A percentile compares a stretch with the other conserved stretches of the same genome.
Conservation (phyloP, 2,797 vertebrate species). For the Xyrichtys novacula region DNA sequence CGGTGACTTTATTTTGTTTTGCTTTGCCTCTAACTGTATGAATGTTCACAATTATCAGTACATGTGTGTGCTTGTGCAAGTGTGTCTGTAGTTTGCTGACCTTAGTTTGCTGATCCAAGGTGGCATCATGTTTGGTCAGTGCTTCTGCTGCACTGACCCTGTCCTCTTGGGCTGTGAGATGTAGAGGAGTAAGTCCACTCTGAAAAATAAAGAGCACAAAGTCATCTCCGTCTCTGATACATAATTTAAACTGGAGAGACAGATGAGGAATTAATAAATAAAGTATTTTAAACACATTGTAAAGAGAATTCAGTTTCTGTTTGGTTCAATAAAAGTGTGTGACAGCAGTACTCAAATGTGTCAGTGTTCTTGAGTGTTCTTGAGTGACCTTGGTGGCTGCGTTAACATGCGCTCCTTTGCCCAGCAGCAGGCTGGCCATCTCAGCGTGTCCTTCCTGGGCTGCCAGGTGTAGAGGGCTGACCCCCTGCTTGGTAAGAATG, state of each 20-base stretch:
- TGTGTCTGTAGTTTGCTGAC: constrained; percentile 70
- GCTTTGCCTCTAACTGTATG: no score
- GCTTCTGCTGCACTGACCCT: constrained; percentile 92
- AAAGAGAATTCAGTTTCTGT: neutral
- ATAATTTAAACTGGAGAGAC: no score
- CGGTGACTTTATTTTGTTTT: neutral
- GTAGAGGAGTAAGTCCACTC: constrained; percentile 93
- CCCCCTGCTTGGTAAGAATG: constrained; percentile 94
- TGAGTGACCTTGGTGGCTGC: constrained; percentile 93
- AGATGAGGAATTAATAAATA: neutral
- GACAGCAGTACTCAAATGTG: neutral
- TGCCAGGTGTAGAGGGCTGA: constrained; percentile 96
- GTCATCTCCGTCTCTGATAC: no score
- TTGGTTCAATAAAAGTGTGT: neutral
- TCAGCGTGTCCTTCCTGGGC: constrained; percentile 97
- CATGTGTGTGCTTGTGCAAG: neutral
- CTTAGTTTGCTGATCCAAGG: constrained; percentile 96
- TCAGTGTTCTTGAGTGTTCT: constrained; percentile 56
- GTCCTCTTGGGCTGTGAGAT: constrained; percentile 96
- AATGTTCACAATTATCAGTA: neutral
- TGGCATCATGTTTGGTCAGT: constrained; percentile 90
- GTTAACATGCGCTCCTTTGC: constrained; percentile 91
- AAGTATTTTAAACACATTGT: neutral
- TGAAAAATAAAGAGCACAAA: constrained; percentile 64
- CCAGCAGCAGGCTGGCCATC: constrained; percentile 93